A percentile compares a stretch with the other conserved stretches of the same genome.
Evolutionary conservation across 2,888 invertebrate species (phyloP).

Genomic region (Sarcophaga rosellei): DNA sequence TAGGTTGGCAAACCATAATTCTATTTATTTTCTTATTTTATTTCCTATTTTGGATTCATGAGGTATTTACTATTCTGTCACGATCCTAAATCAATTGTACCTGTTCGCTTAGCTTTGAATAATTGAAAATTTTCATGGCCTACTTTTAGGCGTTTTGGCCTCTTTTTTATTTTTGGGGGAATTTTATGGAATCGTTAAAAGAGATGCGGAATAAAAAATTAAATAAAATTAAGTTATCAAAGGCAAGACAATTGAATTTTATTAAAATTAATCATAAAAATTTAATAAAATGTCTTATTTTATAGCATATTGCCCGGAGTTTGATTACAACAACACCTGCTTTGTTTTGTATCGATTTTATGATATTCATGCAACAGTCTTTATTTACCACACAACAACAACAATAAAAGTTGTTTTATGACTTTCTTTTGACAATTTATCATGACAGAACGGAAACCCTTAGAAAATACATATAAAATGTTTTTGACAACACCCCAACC

Average conservation of each 20-base stretch:
- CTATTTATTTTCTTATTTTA: no score
- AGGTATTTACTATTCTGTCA: background rate
- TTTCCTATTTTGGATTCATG: background rate
- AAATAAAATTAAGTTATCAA: background rate
- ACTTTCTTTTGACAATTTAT: background rate
- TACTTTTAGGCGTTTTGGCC: constrained; percentile 30
- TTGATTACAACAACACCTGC: constrained; percentile 20
- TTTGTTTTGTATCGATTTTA: background rate
- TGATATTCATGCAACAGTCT: background rate
- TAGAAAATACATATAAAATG: background rate
- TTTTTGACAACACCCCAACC: no score
- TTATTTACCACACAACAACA: background rate
- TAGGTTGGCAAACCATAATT: no score
- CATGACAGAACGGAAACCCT: background rate
- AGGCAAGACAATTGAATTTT: background rate
- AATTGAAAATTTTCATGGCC: constrained; percentile 15
- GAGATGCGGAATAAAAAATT: background rate
- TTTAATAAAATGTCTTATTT: background rate
- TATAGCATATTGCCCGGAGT: background rate
- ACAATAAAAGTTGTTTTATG: constrained; percentile 7
- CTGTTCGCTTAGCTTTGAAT: background rate
- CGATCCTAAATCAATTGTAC: background rate
- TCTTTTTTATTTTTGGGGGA: background rate
- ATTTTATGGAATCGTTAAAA: constrained; percentile 17
- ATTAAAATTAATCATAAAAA: constrained; percentile 30